Base-by-base conservation (phyloP, 2,797 vertebrate genomes). In the Hippocampus kuda region DNA sequence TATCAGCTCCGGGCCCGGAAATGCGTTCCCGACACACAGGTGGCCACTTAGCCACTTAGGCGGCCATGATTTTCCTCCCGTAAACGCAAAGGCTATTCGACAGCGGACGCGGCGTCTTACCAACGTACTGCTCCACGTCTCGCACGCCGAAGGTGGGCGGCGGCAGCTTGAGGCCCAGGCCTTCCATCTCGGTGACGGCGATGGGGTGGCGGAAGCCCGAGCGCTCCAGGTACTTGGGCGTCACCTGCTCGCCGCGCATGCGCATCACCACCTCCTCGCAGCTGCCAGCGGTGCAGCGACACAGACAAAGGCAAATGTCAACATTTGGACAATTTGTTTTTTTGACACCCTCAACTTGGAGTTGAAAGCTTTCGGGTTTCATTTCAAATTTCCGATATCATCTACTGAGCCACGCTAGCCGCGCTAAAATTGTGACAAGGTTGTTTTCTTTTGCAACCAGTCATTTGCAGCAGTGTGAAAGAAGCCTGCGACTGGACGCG, bases 61-160 rank as follows among this genome's bases (percentile, higher is more conserved):
- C 27, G 79, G 70, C 72, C 24, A 76, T 51, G 30, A 64, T 74
- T 70, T 51, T 20, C 20, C 8, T 51, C 18, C 49, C 4, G 20
- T 22, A 8, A 20, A 9, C 20, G 20, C 2, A 6, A 22, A 51
- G 6, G 49, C 34, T 38, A 38, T 38, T 38, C 1, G 7, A 8
- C 2, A 53, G 51, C 8, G 3, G 49, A n/a, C 49, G 49, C 6
- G 49, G 20, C 20, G 4, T 38, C 94, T 91, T 90, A 99, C 97
- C 97, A 68, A 99, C 97, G 71, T 96, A 96, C 77, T 89, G 94
- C 89, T 98, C 94, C 88, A 99, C 97, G 74, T 99, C 94, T 84
- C 83, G 91, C 79, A 98, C 94, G 0, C 95, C 95, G 84, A 99
- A 99, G 13, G 92, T 89, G 13, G 92, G 84, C 0, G 91, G 83